Conservation (phyloP, 1,140 invertebrate species). For the Gerris buenoi region DNA sequence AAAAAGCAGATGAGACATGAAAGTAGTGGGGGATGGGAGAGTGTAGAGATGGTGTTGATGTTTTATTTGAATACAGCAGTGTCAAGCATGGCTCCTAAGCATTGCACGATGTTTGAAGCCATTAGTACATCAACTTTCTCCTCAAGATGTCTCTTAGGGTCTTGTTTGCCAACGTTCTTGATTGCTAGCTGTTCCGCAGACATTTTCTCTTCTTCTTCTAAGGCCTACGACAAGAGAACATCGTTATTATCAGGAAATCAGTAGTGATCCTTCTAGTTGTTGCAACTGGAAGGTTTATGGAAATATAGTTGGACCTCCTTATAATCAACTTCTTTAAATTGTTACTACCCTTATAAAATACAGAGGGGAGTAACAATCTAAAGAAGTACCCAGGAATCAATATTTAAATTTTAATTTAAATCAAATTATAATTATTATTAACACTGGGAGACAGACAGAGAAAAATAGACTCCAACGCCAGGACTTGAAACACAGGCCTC, state of each 20-base stretch:
- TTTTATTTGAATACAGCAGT: conserved; percentile 86
- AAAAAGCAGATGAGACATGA: background rate
- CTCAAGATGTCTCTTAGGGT: conserved; percentile 98
- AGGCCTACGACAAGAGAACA: conserved; percentile 39
- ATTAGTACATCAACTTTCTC: conserved; percentile 96
- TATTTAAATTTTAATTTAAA: too few relatives aligned
- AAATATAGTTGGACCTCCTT: too few relatives aligned
- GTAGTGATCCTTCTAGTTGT: too few relatives aligned
- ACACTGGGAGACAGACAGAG: too few relatives aligned
- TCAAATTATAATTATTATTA: too few relatives aligned
- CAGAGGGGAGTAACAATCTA: too few relatives aligned
- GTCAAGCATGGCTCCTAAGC: conserved; percentile 94
- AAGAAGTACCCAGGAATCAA: too few relatives aligned
- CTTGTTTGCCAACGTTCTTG: conserved; percentile 99
- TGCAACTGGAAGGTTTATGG: too few relatives aligned
- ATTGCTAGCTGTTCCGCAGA: conserved; percentile 98
- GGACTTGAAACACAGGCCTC: too few relatives aligned
- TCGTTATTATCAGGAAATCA: background rate
- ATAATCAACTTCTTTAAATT: too few relatives aligned
- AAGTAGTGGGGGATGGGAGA: background rate
- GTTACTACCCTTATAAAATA: too few relatives aligned
- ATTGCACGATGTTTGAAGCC: conserved; percentile 97
- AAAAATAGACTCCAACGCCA: too few relatives aligned
- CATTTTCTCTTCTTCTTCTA: conserved; percentile 99
- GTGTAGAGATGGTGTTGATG: conserved; percentile 1